A percentile compares a stretch with the other conserved stretches of the same genome.
These are phyloP conservation scores for Varanus salvator DNA, from an alignment of 2,113 vertebrate species.

Conservation along the genomic window DNA sequence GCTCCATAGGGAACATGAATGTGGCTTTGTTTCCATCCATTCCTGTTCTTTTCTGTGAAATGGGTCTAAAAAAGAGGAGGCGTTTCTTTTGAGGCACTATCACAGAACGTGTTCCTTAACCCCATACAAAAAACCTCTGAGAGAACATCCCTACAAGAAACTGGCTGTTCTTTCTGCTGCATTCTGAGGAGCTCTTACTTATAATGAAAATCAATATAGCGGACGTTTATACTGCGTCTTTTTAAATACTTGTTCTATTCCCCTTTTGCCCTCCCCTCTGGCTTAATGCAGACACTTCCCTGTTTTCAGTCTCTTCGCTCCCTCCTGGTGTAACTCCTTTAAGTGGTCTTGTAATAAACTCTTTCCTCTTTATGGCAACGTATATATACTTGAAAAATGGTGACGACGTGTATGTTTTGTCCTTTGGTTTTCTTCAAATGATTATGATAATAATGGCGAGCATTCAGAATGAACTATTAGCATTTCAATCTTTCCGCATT, in stretches of 20 bases:
- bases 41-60: neutral
- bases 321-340: neutral
- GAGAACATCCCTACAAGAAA: neutral
- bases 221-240: neutral
- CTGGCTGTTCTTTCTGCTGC: no score
- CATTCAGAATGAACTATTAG: neutral
- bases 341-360: neutral
- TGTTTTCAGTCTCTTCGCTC: neutral
- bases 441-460: neutral
- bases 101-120: neutral
- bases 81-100: neutral
- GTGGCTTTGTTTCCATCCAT: neutral
- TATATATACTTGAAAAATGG: neutral
- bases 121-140: neutral
- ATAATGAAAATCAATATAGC: neutral
- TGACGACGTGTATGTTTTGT: neutral
- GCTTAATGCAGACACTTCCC: no score
- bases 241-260: neutral
- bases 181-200: neutral
- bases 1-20: no score
- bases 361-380: neutral
- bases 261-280: no score
- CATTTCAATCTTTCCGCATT: neutral
- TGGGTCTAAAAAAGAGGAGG: neutral
- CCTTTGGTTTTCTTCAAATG: neutral